These are phyloP conservation scores for Oncorhynchus mykiss DNA, from an alignment of 2,113 vertebrate species.

Conservation along the genomic window DNA sequence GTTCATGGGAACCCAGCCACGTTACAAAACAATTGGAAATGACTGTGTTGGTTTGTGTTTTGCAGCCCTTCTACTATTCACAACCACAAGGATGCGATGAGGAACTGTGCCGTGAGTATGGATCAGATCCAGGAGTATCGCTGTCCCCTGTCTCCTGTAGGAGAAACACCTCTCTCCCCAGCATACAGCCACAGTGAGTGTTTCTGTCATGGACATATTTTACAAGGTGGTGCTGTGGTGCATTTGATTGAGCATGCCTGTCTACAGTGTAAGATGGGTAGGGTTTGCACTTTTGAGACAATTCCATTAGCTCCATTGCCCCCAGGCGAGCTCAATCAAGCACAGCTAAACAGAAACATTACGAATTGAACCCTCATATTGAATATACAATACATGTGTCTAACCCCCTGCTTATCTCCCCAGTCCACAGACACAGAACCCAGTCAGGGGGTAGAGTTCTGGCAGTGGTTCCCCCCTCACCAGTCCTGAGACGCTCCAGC, in stretches of 20 bases:
- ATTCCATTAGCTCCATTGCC: no score
- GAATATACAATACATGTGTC: background rate
- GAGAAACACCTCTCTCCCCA: conserved; percentile 84
- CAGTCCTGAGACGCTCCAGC: conserved; percentile 85
- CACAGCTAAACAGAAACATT: no score
- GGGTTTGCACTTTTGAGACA: no score
- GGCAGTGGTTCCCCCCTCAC: conserved; percentile 79
- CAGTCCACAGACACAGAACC: conserved; percentile 85
- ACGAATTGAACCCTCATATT: no score
- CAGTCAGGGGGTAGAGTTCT: conserved; percentile 73
- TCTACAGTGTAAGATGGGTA: no score
- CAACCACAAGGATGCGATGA: conserved; percentile 89
- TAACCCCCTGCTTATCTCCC: background rate
- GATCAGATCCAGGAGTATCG: conserved; percentile 97
- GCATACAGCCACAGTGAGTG: conserved; percentile 89
- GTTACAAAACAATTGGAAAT: background rate
- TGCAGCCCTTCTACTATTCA: conserved; percentile 86
- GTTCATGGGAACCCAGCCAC: no score
- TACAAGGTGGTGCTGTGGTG: no score
- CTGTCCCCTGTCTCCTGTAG: conserved; percentile 80
- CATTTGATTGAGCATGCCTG: no score
- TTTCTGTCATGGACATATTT: no score
- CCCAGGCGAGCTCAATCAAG: no score
- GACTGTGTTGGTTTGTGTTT: conserved; percentile 32
- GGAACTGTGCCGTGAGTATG: conserved; percentile 95